Conservation (phyloP, 2,113 vertebrate genomes). For the Nettapus auritus region DNA sequence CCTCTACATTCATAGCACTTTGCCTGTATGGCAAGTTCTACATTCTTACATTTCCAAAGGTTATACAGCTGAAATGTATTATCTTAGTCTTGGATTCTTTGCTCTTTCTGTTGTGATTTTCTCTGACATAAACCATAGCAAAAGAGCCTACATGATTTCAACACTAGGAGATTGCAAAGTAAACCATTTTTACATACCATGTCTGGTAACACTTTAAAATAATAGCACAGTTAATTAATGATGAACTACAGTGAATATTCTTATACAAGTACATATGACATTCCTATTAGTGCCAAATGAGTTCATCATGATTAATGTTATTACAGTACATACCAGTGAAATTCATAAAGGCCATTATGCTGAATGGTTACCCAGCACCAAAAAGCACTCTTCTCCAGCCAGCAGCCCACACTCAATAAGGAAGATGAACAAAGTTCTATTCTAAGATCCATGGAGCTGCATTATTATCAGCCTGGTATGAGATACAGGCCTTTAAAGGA, state of each 20-base stretch:
- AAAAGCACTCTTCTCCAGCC: neutral
- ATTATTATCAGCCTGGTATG: constrained; percentile 7
- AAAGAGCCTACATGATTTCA: constrained; percentile 78
- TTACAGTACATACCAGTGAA: constrained; percentile 78
- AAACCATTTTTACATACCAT: constrained; percentile 86
- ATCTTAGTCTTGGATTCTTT: constrained; percentile 64
- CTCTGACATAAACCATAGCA: constrained; percentile 79
- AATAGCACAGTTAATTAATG: constrained; percentile 84
- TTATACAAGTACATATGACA: constrained; percentile 81
- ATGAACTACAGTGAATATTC: constrained; percentile 81
- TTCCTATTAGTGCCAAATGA: constrained; percentile 82
- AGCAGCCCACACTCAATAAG: constrained; percentile 46
- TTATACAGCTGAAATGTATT: constrained; percentile 69
- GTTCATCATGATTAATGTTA: constrained; percentile 84
- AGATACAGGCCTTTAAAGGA: constrained; percentile 63
- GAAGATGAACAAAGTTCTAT: constrained; percentile 63
- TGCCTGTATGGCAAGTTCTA: neutral
- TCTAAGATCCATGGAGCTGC: constrained; percentile 6
- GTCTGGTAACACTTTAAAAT: constrained; percentile 87
- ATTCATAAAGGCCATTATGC: constrained; percentile 63
- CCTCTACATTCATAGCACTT: neutral
- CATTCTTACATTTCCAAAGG: constrained; percentile 45
- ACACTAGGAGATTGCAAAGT: constrained; percentile 80
- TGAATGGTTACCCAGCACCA: constrained; percentile 57
- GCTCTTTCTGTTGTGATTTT: constrained; percentile 76